Evolutionary conservation across 1,140 invertebrate genomes (phyloP).

Genomic region (Cotesia chilonis): DNA sequence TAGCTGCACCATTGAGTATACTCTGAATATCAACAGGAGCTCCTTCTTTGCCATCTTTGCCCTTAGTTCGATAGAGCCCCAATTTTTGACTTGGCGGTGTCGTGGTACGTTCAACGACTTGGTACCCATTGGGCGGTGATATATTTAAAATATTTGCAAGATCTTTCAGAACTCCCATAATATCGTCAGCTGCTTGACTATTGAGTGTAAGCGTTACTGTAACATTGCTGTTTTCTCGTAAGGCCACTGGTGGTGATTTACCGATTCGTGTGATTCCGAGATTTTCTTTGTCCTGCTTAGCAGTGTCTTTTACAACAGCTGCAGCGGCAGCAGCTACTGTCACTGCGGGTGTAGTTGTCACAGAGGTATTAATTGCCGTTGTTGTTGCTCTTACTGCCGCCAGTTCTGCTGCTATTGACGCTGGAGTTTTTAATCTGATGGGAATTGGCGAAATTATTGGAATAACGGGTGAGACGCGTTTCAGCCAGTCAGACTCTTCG

Average conservation of each 20-base stretch:
- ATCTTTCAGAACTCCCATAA: conserved; percentile 87
- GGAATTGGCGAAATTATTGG: conserved; percentile 78
- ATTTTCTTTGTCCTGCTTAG: conserved; percentile 68
- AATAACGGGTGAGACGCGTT: conserved; percentile 77
- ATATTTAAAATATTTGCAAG: conserved; percentile 92
- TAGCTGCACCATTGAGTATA: conserved; percentile 85
- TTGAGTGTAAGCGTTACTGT: conserved; percentile 92
- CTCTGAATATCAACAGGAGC: conserved; percentile 87
- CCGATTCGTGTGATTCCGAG: conserved; percentile 50
- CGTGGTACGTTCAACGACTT: conserved; percentile 81
- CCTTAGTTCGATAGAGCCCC: conserved; percentile 81
- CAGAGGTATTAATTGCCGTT: no score
- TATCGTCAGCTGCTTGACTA: conserved; percentile 89
- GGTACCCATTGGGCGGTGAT: conserved; percentile 83
- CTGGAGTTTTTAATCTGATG: conserved; percentile 72
- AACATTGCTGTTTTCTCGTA: conserved; percentile 83
- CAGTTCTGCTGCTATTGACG: no score
- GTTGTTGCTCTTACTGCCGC: no score
- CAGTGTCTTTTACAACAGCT: conserved; percentile 64
- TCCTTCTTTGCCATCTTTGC: conserved; percentile 86
- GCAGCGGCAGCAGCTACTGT: no score
- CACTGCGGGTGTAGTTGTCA: no score
- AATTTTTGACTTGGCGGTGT: conserved; percentile 83
- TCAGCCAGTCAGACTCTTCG: conserved; percentile 67
- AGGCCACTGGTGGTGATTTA: conserved; percentile 69